Evolutionary conservation across 2,888 invertebrate species (phyloP).

Genomic region (Drosophila bunnanda): DNA sequence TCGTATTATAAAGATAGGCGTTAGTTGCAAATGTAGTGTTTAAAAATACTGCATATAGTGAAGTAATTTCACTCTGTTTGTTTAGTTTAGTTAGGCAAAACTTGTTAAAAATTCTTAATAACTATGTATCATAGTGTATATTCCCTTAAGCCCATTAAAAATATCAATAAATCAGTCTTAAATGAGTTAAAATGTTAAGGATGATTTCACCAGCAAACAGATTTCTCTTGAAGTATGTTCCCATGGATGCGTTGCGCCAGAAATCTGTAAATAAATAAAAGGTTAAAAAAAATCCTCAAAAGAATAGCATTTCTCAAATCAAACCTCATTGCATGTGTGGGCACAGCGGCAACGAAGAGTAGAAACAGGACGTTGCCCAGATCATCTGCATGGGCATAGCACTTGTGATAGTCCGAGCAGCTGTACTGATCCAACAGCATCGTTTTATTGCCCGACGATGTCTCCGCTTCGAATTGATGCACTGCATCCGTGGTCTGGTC

Average conservation of each 20-base stretch:
- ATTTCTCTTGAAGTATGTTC: constrained; percentile 88
- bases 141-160: neutral
- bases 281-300: fast-evolving
- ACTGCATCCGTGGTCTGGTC: constrained; percentile 66
- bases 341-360: constrained; percentile 90
- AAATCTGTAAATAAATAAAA: constrained; percentile 83
- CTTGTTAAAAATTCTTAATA: neutral
- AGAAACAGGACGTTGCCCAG: constrained; percentile 89
- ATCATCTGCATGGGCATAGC: constrained; percentile 89
- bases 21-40: neutral
- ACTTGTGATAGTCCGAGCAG: constrained; percentile 94
- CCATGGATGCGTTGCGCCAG: constrained; percentile 88
- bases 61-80: neutral
- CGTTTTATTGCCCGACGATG: constrained; percentile 16
- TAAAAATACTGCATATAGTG: neutral
- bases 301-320: neutral
- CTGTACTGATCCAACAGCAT: constrained; percentile 87
- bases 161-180: constrained; percentile 67
- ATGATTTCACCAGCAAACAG: constrained; percentile 88
- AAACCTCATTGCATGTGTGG: constrained; percentile 90
- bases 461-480: constrained; percentile 46
- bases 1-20: neutral
- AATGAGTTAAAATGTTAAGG: neutral
- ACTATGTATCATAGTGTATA: neutral
- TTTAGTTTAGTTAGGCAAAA: neutral